Conservation (phyloP, 2,797 vertebrate genomes). For the Neopelma chrysocephalum region DNA sequence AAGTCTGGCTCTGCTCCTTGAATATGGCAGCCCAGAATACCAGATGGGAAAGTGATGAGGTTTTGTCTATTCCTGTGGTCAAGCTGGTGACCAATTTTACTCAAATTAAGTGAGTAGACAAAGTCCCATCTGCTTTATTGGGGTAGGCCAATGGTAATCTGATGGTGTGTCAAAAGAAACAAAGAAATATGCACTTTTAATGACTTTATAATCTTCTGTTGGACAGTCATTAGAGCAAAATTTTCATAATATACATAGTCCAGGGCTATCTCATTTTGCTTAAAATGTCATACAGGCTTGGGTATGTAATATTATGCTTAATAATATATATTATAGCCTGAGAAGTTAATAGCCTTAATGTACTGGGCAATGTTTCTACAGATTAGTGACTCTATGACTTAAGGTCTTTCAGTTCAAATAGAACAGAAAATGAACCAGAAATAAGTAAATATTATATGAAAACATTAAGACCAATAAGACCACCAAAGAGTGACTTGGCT, state of each 20-base stretch:
- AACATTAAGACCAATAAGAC: neutral
- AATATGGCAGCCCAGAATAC: neutral
- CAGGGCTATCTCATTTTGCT: neutral
- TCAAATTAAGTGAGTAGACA: neutral
- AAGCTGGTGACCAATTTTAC: neutral
- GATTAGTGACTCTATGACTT: neutral
- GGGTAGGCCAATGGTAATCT: neutral
- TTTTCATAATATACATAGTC: neutral
- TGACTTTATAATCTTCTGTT: neutral
- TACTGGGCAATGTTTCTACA: neutral
- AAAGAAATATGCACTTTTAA: neutral
- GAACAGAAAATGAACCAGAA: neutral
- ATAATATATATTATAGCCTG: neutral
- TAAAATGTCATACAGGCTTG: conserved; percentile 7
- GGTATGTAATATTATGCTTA: neutral
- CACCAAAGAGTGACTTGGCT: neutral
- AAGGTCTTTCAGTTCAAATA: neutral
- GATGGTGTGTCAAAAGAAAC: neutral
- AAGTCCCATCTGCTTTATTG: neutral
- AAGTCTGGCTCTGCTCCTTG: neutral
- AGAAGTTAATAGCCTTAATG: conserved; percentile 5
- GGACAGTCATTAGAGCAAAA: neutral
- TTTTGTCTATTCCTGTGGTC: neutral
- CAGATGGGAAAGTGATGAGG: neutral
- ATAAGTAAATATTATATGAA: neutral